Conservation (phyloP, 2,888 invertebrate genomes). For the Mylabris sibirica region DNA sequence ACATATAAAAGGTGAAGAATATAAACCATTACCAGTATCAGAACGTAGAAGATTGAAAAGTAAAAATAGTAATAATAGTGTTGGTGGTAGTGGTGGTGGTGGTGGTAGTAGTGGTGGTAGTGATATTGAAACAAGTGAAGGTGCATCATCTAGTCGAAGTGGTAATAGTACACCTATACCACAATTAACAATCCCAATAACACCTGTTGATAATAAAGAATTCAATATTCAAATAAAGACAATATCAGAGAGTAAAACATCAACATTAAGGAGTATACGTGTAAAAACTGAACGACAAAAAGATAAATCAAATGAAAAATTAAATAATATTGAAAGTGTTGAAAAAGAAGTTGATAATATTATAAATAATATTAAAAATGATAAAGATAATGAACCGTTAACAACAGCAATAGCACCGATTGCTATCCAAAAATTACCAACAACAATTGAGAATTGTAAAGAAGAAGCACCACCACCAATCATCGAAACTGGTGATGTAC, state of each 20-base stretch:
- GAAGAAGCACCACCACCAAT: constrained; percentile 60
- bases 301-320: constrained; percentile 49
- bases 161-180: constrained; percentile 53
- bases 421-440: constrained; percentile 57
- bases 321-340: constrained; percentile 33
- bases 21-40: constrained; percentile 59
- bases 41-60: constrained; percentile 58
- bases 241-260: constrained; percentile 63
- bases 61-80: constrained; percentile 51
- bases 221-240: constrained; percentile 55
- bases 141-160: constrained; percentile 41
- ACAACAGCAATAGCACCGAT: constrained; percentile 59
- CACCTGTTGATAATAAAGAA: constrained; percentile 52
- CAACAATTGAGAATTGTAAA: constrained; percentile 30
- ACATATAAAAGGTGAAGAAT: constrained; percentile 65
- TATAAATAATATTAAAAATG: constrained; percentile 27
- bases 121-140: constrained; percentile 54
- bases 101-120: constrained; percentile 52
- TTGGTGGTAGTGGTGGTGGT: constrained; percentile 50
- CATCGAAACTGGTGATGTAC: constrained; percentile 49
- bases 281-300: constrained; percentile 69
- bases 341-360: constrained; percentile 32
- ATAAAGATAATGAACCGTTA: constrained; percentile 54
- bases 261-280: constrained; percentile 70
- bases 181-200: constrained; percentile 36